Evolutionary conservation across 2,797 vertebrate genomes (phyloP).

Genomic region (Hemitrygon akajei): DNA sequence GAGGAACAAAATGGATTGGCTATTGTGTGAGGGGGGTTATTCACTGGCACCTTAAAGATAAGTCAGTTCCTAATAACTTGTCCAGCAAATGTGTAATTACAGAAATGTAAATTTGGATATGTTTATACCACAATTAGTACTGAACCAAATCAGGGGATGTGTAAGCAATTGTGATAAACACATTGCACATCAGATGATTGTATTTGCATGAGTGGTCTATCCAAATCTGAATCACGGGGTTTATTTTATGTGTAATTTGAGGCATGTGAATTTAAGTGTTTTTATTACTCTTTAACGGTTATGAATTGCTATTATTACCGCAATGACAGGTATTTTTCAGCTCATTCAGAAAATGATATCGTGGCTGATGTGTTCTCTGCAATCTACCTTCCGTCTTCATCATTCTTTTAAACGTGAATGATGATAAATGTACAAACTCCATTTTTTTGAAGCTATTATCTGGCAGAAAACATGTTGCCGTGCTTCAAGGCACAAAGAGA

Average conservation of each 20-base stretch:
- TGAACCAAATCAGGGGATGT: background rate
- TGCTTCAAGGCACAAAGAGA: slow-evolving; percentile 54
- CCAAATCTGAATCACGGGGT: slow-evolving; percentile 10
- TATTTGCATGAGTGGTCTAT: background rate
- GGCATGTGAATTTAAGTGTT: slow-evolving; percentile 41
- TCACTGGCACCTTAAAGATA: background rate
- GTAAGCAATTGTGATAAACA: background rate
- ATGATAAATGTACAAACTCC: slow-evolving; percentile 53
- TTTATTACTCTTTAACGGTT: slow-evolving; percentile 58
- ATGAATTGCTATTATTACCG: slow-evolving; percentile 62
- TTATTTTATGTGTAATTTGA: slow-evolving; percentile 37
- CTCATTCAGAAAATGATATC: slow-evolving; percentile 55
- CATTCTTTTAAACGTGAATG: slow-evolving; percentile 46
- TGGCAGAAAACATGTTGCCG: slow-evolving; percentile 62
- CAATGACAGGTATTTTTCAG: slow-evolving; percentile 56
- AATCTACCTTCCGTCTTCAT: slow-evolving; percentile 46
- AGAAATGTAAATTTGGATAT: background rate
- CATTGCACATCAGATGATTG: background rate
- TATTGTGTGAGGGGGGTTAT: background rate
- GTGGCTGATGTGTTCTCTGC: slow-evolving; percentile 50
- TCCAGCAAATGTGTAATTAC: background rate
- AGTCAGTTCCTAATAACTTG: background rate
- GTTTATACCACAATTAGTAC: background rate
- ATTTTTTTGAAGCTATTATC: slow-evolving; percentile 62
- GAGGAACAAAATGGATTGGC: background rate